Percentiles rank a stretch among this genome's conserved stretches.
Conservation (phyloP, 2,113 vertebrate genomes). For the Sitta europaea region DNA sequence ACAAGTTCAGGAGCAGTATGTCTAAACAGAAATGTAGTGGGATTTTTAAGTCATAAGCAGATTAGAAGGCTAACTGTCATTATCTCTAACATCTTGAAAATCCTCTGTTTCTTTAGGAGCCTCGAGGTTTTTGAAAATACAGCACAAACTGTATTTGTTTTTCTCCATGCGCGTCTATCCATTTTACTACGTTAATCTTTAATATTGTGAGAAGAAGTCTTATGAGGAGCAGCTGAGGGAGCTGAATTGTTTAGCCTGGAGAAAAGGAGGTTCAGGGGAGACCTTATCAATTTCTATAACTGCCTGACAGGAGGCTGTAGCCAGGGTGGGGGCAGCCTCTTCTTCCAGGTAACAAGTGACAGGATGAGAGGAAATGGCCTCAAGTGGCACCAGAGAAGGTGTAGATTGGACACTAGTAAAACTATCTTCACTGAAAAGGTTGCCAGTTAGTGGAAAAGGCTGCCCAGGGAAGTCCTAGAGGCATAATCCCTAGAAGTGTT, state of each 20-base stretch:
- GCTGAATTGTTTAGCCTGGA: not conserved
- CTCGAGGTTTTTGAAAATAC: not conserved
- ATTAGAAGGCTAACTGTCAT: constrained; percentile 7
- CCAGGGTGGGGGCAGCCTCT: not conserved
- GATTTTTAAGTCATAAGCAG: constrained; percentile 14
- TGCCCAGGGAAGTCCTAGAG: not conserved
- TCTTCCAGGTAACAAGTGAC: not conserved
- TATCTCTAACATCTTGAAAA: not conserved
- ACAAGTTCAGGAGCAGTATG: not conserved
- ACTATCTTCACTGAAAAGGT: not conserved
- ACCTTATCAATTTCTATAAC: not conserved
- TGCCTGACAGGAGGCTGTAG: not conserved
- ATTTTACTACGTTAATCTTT: not conserved
- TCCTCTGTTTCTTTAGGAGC: not conserved
- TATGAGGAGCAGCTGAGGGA: not conserved
- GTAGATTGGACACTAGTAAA: not conserved
- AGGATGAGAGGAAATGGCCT: not conserved
- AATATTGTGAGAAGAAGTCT: not conserved
- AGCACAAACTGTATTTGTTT: not conserved
- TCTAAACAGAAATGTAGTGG: not conserved
- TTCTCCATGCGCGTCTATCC: not conserved
- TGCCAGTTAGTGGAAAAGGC: not conserved
- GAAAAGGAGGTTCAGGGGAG: not conserved
- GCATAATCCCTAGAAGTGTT: not conserved
- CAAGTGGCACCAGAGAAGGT: not conserved